Percentiles rank a stretch among this genome's conserved stretches.
phyloP scores from a whole-genome alignment of 2,888 invertebrate species.

The Zootermopsis nevadensis region DNA sequence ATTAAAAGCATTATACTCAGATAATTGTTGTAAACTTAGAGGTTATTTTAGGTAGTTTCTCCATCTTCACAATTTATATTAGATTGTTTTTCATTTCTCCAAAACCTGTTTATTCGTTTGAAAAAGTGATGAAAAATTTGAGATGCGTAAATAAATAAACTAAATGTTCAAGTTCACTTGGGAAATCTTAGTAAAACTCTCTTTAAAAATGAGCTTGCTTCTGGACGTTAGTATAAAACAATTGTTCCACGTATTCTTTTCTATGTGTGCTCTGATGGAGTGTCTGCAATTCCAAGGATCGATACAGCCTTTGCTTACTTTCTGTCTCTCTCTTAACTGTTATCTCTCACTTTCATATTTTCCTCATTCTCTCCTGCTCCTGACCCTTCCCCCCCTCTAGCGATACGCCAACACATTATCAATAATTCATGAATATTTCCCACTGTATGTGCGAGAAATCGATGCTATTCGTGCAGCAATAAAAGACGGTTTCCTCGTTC shows the following conservation, averaged over 20 bases:
- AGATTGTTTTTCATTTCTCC: neutral
- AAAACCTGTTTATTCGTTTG: neutral
- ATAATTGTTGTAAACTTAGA: no score
- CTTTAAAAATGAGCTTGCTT: neutral
- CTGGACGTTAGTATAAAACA: neutral
- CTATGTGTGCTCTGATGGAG: conserved; percentile 1
- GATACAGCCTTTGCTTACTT: neutral
- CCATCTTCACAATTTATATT: neutral
- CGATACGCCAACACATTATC: conserved; percentile 40
- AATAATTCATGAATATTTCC: conserved; percentile 43
- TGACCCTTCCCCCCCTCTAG: neutral
- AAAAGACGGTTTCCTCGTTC: neutral
- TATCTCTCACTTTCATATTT: conserved; percentile 40
- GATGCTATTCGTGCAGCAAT: conserved; percentile 36
- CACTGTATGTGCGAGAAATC: conserved; percentile 28
- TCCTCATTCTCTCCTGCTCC: conserved; percentile 22
- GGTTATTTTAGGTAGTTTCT: no score
- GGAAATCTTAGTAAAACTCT: neutral
- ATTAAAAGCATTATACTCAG: no score
- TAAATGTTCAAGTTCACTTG: neutral
- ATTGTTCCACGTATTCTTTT: neutral
- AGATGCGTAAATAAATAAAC: neutral
- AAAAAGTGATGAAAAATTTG: neutral
- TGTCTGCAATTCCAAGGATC: conserved; percentile 2
- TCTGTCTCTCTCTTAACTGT: conserved; percentile 11